phyloP scores from a whole-genome alignment of 2,888 invertebrate genomes.

The Synergus itoensis region DNA sequence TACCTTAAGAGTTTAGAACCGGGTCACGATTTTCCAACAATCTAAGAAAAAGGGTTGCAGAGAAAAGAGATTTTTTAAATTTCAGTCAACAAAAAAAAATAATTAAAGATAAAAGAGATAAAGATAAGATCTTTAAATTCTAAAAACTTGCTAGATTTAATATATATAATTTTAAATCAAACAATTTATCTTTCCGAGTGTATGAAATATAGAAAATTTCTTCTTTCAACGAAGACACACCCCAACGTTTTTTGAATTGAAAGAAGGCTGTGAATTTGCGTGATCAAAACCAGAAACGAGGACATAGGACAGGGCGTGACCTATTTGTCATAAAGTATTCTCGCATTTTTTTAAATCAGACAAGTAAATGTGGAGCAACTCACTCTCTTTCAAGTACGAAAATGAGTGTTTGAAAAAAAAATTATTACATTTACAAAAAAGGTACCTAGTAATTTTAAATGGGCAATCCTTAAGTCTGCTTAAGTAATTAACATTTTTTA shows the following conservation, averaged over 20 bases:
- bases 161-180: neutral
- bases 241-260: neutral
- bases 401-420: neutral
- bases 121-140: neutral
- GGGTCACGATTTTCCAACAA: constrained; percentile 32
- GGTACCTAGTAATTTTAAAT: neutral
- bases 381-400: neutral
- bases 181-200: neutral
- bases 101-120: neutral
- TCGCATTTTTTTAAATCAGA: neutral
- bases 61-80: neutral
- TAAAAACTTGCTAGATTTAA: neutral
- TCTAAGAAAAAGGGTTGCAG: neutral
- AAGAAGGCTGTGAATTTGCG: constrained; percentile 15
- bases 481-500: neutral
- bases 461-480: neutral
- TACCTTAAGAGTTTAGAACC: constrained; percentile 18
- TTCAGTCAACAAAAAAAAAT: neutral
- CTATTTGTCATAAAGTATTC: constrained; percentile 10
- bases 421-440: neutral
- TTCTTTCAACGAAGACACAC: neutral
- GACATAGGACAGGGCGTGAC: constrained; percentile 20
- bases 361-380: constrained; percentile 22
- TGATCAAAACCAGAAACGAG: constrained; percentile 13
- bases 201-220: neutral